A percentile compares a stretch with the other conserved stretches of the same genome.
Evolutionary conservation across 1,140 invertebrate genomes (phyloP).

Genomic region (Ips nitidus): DNA sequence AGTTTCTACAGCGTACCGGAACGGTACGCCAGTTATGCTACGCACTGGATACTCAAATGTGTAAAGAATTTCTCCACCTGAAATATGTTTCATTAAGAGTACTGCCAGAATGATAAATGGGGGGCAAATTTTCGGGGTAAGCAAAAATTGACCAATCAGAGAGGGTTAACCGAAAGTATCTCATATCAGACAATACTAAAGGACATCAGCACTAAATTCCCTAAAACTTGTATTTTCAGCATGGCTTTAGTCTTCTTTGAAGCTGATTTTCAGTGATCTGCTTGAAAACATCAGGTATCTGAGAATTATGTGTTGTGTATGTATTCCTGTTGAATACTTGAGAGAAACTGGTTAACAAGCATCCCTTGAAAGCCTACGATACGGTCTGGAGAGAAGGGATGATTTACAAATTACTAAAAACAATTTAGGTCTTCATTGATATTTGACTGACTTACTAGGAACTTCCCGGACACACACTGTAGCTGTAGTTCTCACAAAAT

Average conservation of each 20-base stretch:
- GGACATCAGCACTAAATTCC: too few relatives aligned
- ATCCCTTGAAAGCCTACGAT: too few relatives aligned
- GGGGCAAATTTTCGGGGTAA: too few relatives aligned
- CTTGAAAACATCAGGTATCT: too few relatives aligned
- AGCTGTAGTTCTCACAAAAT: conserved; percentile 63
- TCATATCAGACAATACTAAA: too few relatives aligned
- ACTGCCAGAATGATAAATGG: not conserved
- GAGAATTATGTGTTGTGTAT: too few relatives aligned
- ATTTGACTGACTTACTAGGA: conserved; percentile 59
- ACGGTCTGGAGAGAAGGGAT: too few relatives aligned
- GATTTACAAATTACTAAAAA: too few relatives aligned
- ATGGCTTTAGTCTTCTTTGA: not conserved
- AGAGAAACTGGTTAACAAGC: not conserved
- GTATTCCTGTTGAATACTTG: not conserved
- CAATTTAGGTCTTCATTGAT: too few relatives aligned
- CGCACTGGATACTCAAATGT: conserved; percentile 77
- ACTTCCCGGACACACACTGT: conserved; percentile 68
- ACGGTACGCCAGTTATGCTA: conserved; percentile 65
- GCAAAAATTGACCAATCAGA: too few relatives aligned
- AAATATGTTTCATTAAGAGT: conserved; percentile 36
- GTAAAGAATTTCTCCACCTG: conserved; percentile 75
- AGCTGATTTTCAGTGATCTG: too few relatives aligned
- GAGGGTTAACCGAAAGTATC: too few relatives aligned
- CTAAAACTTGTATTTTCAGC: not conserved
- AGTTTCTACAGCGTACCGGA: conserved; percentile 75